Percentiles rank a stretch among this genome's conserved stretches.
These are phyloP conservation scores for Enteromius paludinosus DNA, from an alignment of 2,797 vertebrate genomes.

Conservation along the genomic window DNA sequence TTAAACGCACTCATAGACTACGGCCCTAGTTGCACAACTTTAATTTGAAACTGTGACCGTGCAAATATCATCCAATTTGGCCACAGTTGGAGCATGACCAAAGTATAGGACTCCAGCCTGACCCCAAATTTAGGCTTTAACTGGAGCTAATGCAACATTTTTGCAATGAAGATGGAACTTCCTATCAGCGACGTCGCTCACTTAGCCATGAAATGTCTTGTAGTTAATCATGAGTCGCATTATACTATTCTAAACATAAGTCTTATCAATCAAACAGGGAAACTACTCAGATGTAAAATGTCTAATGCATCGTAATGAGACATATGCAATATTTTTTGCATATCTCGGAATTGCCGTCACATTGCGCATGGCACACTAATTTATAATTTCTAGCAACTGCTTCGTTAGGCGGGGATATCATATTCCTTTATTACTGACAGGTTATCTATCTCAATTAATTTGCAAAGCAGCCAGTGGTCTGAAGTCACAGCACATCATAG, in stretches of 20 bases:
- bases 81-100: conserved; percentile 11
- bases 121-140: conserved; percentile 28
- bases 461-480: conserved; percentile 47
- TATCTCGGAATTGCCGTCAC: conserved; percentile 42
- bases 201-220: conserved; percentile 37
- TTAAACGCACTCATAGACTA: conserved; percentile 31
- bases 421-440: conserved; percentile 62
- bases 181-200: conserved; percentile 25
- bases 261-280: conserved; percentile 52
- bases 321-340: conserved; percentile 43
- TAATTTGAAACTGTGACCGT: conserved; percentile 18
- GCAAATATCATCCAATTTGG: conserved; percentile 28
- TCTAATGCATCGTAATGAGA: conserved; percentile 55
- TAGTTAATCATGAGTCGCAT: conserved; percentile 34
- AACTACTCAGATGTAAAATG: conserved; percentile 47
- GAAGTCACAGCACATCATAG: conserved; percentile 45
- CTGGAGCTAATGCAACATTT: conserved; percentile 30
- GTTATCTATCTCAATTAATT: conserved; percentile 74
- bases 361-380: conserved; percentile 35
- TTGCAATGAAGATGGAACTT: conserved; percentile 32
- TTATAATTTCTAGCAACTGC: conserved; percentile 52
- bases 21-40: neutral
- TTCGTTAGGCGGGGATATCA: conserved; percentile 66
- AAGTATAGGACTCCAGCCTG: conserved; percentile 4
- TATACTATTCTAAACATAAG: conserved; percentile 34